phyloP scores from a whole-genome alignment of 2,888 invertebrate species.

The Pandemis cinnamomeana region DNA sequence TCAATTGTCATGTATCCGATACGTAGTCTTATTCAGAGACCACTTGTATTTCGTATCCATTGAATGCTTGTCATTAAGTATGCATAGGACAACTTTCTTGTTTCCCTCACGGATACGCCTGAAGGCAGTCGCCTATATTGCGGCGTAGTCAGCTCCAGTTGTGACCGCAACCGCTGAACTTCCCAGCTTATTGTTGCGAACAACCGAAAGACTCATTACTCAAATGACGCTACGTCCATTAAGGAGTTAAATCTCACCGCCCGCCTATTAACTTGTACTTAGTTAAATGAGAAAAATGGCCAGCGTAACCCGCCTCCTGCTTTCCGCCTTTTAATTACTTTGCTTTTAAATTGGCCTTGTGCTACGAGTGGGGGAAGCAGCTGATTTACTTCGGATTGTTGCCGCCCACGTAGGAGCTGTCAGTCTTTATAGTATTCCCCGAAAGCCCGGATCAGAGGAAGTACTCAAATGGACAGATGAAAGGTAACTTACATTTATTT shows the following conservation, averaged over 20 bases:
- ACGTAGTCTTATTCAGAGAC: not conserved
- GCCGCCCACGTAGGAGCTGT: not conserved
- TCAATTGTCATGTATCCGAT: not conserved
- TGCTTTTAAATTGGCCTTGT: slow-evolving; percentile 17
- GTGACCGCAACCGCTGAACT: slow-evolving; percentile 16
- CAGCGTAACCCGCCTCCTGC: slow-evolving; percentile 46
- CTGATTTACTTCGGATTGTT: slow-evolving; percentile 1
- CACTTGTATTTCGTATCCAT: slow-evolving; percentile 5
- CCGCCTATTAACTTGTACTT: slow-evolving; percentile 47
- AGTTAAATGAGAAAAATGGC: slow-evolving; percentile 52
- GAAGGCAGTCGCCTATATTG: not conserved
- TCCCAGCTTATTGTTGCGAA: slow-evolving; percentile 13
- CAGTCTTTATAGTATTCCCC: slow-evolving; percentile 1
- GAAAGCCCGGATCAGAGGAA: not conserved
- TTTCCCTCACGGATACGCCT: not conserved
- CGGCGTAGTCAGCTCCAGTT: not conserved
- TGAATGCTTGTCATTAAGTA: slow-evolving; percentile 10
- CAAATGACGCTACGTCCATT: slow-evolving; percentile 43
- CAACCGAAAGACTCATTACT: slow-evolving; percentile 39
- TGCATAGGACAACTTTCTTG: slow-evolving; percentile 14
- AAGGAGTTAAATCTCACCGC: slow-evolving; percentile 48
- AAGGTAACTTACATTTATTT: not conserved
- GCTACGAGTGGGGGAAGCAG: slow-evolving; percentile 1
- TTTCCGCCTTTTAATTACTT: slow-evolving; percentile 43
- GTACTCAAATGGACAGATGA: slow-evolving; percentile 6